phyloP scores from a whole-genome alignment of 1,140 invertebrate genomes.

The Neuroterus valhalla region DNA sequence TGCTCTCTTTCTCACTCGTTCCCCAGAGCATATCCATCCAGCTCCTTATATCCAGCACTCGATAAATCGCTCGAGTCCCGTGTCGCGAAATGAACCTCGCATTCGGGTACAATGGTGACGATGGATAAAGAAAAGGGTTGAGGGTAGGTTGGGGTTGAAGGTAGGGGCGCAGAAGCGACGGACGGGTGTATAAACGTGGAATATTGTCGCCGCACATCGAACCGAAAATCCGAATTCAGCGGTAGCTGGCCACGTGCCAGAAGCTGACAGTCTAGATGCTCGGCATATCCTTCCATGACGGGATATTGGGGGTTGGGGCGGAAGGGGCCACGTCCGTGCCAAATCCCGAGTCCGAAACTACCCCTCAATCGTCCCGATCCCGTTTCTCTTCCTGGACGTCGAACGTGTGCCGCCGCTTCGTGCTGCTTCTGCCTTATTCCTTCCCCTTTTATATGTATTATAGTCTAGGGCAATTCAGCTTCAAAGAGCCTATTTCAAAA shows the following conservation, averaged over 20 bases:
- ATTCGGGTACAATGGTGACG: slow-evolving; percentile 55
- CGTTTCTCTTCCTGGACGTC: slow-evolving; percentile 33
- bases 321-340: slow-evolving; percentile 43
- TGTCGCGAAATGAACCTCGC: slow-evolving; percentile 57
- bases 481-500: slow-evolving; percentile 21
- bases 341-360: slow-evolving; percentile 57
- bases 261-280: slow-evolving; percentile 38
- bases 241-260: slow-evolving; percentile 63
- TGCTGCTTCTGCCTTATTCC: too few relatives aligned
- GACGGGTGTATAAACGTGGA: slow-evolving; percentile 59
- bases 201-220: slow-evolving; percentile 65
- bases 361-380: slow-evolving; percentile 57
- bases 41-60: slow-evolving; percentile 50
- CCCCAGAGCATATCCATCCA: slow-evolving; percentile 8
- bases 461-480: background rate
- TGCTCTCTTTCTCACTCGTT: background rate
- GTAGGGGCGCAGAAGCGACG: slow-evolving; percentile 32
- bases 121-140: background rate
- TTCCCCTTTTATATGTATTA: background rate
- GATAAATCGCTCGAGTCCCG: slow-evolving; percentile 57
- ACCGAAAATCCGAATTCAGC: slow-evolving; percentile 65
- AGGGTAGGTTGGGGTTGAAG: background rate
- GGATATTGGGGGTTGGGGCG: background rate
- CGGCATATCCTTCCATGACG: slow-evolving; percentile 36
- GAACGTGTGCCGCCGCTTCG: slow-evolving; percentile 23